Evolutionary conservation across 2,797 vertebrate species (phyloP).

Genomic region (Poeciliopsis gracilis): DNA sequence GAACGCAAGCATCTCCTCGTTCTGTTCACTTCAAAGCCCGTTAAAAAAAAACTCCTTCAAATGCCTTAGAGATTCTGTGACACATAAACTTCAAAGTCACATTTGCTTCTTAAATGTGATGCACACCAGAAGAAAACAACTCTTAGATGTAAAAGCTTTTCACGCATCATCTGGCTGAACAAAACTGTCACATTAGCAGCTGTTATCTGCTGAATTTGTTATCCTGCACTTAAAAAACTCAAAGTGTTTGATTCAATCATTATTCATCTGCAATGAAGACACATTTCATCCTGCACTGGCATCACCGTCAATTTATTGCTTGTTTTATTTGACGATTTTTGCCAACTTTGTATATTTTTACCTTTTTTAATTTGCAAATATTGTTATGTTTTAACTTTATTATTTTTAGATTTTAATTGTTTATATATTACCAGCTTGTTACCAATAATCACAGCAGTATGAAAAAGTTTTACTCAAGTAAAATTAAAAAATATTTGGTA

Average conservation of each 20-base stretch:
- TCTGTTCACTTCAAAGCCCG: conserved; percentile 23
- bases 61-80: conserved; percentile 25
- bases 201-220: conserved; percentile 20
- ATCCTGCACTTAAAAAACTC: neutral
- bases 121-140: conserved; percentile 25
- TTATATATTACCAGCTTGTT: neutral
- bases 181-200: conserved; percentile 36
- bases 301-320: neutral
- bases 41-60: conserved; percentile 2
- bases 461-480: too few species aligned
- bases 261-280: neutral
- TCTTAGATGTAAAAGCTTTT: conserved; percentile 20
- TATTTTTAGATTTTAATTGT: neutral
- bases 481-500: too few species aligned
- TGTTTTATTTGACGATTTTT: neutral
- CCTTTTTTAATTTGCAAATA: neutral
- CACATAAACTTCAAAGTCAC: conserved; percentile 34
- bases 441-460: too few species aligned
- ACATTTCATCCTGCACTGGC: neutral
- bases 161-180: conserved; percentile 18
- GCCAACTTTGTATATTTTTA: neutral
- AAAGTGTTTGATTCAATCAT: neutral
- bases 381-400: neutral
- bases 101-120: conserved; percentile 30
- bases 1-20: neutral